Base-by-base conservation (phyloP, 2,888 invertebrate genomes). In the Nebria brevicollis region DNA sequence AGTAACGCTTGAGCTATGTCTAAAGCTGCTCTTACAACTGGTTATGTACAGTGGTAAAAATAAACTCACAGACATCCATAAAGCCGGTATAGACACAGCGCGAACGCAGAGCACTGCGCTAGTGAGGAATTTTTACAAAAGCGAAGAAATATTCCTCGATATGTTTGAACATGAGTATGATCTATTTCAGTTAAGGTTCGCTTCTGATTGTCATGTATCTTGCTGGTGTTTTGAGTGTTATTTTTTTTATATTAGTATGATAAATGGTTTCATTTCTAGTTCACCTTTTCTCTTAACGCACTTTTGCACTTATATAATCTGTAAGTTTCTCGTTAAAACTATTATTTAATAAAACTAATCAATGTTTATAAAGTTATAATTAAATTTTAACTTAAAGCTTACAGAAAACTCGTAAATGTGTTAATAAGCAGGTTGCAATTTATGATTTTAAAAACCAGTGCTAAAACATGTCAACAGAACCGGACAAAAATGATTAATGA, bases 131-230 rank as follows among this genome's bases (percentile, higher is more conserved):
- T 98, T 97, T 89, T 98, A 97, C 89, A 98, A 98, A 92, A 96
- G 96, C 85, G 98, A 99, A 90, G 98, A 99, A 87, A 97, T 99
- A 86, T 99, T 99, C 90, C 90, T 99, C 82, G 99, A 99, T 88
- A 96, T 99, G 93, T 99, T 99, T 89, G 99, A 99, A 89, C 98
- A 98, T 88, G 99, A 99, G 91, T 93, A 86, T 89, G 91, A 90
- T 82, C 72, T 82, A 70, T 80, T 81, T 81, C 72, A 75, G 72
- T 76, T 81, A 70, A 81, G 81, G 81, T 81, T 81, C 76, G 80
- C 43, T 75, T 75, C 75, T 80, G 80, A 87, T 87, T 86, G 25
- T 65, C 73, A 72, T 82, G 72, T 79, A 54, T 82, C 54, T 66
- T 68, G 76, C 75, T 82, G 78, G 73, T 74, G 77, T 68, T 26